Conservation (phyloP, 2,888 invertebrate genomes). For the Thera obeliscata region DNA sequence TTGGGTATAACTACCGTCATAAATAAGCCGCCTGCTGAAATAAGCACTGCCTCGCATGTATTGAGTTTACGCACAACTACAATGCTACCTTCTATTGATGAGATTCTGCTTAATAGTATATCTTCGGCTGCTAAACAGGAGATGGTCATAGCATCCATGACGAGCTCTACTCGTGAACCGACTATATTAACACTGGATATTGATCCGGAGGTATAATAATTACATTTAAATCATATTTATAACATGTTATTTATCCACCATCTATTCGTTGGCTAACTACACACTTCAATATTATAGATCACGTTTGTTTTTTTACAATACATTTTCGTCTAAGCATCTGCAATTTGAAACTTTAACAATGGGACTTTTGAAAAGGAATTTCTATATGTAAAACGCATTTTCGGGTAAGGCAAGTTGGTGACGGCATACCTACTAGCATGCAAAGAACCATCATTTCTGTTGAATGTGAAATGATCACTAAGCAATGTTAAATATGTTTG, state of each 20-base stretch:
- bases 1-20: slow-evolving; percentile 77
- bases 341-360: slow-evolving; percentile 37
- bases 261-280: slow-evolving; percentile 35
- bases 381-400: slow-evolving; percentile 37
- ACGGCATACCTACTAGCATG: slow-evolving; percentile 44
- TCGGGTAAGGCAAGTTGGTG: slow-evolving; percentile 69
- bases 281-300: slow-evolving; percentile 35
- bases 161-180: slow-evolving; percentile 80
- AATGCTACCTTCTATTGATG: slow-evolving; percentile 85
- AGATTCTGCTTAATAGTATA: slow-evolving; percentile 86
- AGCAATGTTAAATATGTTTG: slow-evolving; percentile 39
- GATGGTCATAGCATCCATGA: slow-evolving; percentile 81
- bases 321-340: slow-evolving; percentile 33
- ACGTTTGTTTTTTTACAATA: slow-evolving; percentile 25
- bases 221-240: slow-evolving; percentile 47
- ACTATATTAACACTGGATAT: slow-evolving; percentile 86
- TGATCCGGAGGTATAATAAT: slow-evolving; percentile 85
- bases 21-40: slow-evolving; percentile 76
- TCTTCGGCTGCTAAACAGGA: slow-evolving; percentile 86
- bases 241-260: slow-evolving; percentile 32
- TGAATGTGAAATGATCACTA: slow-evolving; percentile 3
- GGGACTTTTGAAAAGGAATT: slow-evolving; percentile 40
- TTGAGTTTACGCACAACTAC: slow-evolving; percentile 83
- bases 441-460: slow-evolving; percentile 14
- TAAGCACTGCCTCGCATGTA: slow-evolving; percentile 84